These are phyloP conservation scores for Ceyx melanurus DNA, from an alignment of 2,113 vertebrate species.

Conservation along the genomic window DNA sequence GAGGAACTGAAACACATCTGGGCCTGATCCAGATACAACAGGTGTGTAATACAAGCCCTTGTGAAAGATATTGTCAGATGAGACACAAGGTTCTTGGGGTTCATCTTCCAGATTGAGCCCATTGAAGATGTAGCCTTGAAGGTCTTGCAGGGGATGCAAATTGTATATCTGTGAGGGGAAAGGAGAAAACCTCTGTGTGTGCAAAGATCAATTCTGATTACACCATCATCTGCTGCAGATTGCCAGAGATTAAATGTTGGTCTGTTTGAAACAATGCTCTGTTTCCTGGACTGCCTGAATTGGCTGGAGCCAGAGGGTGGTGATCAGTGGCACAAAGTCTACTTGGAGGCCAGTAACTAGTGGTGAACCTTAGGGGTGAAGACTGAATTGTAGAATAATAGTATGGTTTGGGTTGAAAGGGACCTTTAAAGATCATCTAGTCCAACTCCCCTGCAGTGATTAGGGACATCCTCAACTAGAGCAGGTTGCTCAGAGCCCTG, in stretches of 20 bases:
- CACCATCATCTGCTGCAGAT: background rate
- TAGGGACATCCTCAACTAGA: no score
- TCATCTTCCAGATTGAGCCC: conserved; percentile 63
- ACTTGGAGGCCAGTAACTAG: background rate
- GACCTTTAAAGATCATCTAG: no score
- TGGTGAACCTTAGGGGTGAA: background rate
- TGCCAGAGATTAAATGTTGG: background rate
- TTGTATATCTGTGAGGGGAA: conserved; percentile 72
- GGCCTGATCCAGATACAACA: conserved; percentile 50
- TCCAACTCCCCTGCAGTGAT: no score
- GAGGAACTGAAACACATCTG: conserved; percentile 64
- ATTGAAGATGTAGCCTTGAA: conserved; percentile 74
- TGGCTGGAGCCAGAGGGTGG: background rate
- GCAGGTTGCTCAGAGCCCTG: no score
- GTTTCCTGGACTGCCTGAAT: background rate
- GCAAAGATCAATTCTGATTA: background rate
- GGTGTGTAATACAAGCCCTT: conserved; percentile 74
- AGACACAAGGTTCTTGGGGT: conserved; percentile 54
- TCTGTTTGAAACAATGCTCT: background rate
- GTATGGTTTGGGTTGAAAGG: no score
- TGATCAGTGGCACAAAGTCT: background rate
- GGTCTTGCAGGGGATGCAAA: conserved; percentile 71
- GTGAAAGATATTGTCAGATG: conserved; percentile 63
- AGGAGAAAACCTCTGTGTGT: background rate
- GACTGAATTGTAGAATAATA: no score